phyloP scores from a whole-genome alignment of 2,888 invertebrate genomes.

The Andricus curvator region DNA sequence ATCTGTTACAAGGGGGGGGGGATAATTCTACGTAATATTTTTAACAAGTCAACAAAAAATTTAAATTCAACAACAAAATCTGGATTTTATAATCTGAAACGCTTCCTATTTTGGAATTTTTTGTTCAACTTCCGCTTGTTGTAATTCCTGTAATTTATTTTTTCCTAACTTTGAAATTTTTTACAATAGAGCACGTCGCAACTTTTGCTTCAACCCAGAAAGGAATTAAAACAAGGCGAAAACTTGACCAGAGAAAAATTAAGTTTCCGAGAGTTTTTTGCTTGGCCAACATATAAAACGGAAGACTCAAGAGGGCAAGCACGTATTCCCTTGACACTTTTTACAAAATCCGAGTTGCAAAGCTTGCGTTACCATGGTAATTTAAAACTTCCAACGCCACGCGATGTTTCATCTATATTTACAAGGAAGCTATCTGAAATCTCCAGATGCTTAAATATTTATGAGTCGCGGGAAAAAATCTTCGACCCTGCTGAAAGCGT shows the following conservation, averaged over 20 bases:
- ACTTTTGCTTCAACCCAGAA: slow-evolving; percentile 5
- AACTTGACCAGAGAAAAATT: slow-evolving; percentile 34
- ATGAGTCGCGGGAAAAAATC: slow-evolving; percentile 51
- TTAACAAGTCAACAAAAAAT: no score
- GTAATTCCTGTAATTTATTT: neutral
- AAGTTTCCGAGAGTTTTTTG: slow-evolving; percentile 1
- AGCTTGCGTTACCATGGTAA: slow-evolving; percentile 4
- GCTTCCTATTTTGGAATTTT: neutral
- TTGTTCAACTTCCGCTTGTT: neutral
- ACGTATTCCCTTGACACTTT: slow-evolving; percentile 2
- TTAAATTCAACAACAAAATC: no score
- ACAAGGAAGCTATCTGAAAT: slow-evolving; percentile 32
- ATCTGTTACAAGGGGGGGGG: no score
- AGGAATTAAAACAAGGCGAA: slow-evolving; percentile 17
- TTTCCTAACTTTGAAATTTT: neutral
- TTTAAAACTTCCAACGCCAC: slow-evolving; percentile 35
- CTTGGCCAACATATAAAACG: slow-evolving; percentile 4
- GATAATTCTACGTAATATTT: no score
- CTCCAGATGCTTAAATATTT: slow-evolving; percentile 55
- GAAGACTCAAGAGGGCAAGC: neutral
- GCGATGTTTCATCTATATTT: slow-evolving; percentile 50
- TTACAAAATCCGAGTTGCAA: neutral
- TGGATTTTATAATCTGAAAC: no score
- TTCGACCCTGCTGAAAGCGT: neutral
- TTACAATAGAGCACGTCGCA: neutral